These are phyloP conservation scores for Metacarcinus magister DNA, from an alignment of 2,888 invertebrate species.

Conservation along the genomic window DNA sequence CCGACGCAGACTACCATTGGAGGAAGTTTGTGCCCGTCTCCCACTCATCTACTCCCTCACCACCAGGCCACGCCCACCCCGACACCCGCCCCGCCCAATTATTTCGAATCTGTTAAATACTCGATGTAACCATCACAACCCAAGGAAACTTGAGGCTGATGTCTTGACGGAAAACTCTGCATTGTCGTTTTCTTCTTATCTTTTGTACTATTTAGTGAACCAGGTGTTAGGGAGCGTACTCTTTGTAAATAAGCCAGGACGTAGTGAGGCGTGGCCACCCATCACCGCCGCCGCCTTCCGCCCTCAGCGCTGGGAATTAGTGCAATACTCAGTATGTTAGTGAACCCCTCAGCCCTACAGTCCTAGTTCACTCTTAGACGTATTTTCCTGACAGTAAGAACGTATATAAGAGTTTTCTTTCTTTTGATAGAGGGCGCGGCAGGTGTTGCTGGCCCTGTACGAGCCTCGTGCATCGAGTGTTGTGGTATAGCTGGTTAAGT, in stretches of 20 bases:
- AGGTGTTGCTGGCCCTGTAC: neutral
- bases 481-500: conserved; percentile 17
- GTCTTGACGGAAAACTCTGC: neutral
- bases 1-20: conserved; percentile 75
- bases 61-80: conserved; percentile 76
- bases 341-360: neutral
- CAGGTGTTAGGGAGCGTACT: conserved; percentile 15
- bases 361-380: neutral
- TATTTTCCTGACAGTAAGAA: neutral
- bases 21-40: conserved; percentile 77
- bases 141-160: neutral
- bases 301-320: conserved; percentile 56
- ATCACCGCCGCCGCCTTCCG: neutral
- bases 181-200: neutral
- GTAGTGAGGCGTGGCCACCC: neutral
- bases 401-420: neutral
- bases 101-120: conserved; percentile 80
- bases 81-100: conserved; percentile 80
- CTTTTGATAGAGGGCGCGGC: neutral
- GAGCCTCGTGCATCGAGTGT: conserved; percentile 12
- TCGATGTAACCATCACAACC: conserved; percentile 72
- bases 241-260: conserved; percentile 49
- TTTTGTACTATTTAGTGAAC: conserved; percentile 56
- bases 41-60: conserved; percentile 75
- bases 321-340: conserved; percentile 64